Conservation (phyloP, 2,888 invertebrate genomes). For the Mimachlamys varia region DNA sequence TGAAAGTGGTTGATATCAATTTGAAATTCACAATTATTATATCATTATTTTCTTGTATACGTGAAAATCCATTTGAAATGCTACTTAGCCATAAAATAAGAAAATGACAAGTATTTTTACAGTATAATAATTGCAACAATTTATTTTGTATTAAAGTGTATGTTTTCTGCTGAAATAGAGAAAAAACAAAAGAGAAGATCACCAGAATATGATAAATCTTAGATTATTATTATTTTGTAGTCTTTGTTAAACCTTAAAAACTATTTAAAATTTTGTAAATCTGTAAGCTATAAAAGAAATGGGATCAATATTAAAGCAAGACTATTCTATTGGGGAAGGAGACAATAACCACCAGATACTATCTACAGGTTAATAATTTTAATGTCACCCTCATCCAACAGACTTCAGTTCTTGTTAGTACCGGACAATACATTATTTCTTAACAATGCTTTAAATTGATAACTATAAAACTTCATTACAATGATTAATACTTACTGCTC, state of each 20-base stretch:
- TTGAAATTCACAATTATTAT: too few species aligned
- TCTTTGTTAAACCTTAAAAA: neutral
- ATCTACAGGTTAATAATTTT: neutral
- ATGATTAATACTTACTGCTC: too few species aligned
- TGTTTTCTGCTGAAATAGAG: neutral
- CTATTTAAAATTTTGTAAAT: neutral
- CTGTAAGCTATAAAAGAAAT: neutral
- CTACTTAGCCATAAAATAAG: too few species aligned
- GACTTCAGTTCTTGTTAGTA: neutral
- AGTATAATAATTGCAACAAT: too few species aligned
- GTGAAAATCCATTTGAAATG: too few species aligned
- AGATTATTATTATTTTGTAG: neutral
- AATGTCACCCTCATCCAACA: neutral
- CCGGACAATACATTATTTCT: neutral
- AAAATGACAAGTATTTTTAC: too few species aligned
- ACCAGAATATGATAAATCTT: too few species aligned
- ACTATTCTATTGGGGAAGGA: slow-evolving; percentile 9
- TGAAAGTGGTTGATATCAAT: too few species aligned
- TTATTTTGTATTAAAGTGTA: neutral
- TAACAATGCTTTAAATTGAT: too few species aligned
- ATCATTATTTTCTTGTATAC: too few species aligned
- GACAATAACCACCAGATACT: neutral
- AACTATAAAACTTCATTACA: too few species aligned
- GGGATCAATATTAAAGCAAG: neutral
- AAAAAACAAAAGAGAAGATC: too few species aligned